Evolutionary conservation across 2,797 vertebrate genomes (phyloP), one percentile per base, ranked within the genome.

Genomic region (Hypotaenidia okinawae): DNA sequence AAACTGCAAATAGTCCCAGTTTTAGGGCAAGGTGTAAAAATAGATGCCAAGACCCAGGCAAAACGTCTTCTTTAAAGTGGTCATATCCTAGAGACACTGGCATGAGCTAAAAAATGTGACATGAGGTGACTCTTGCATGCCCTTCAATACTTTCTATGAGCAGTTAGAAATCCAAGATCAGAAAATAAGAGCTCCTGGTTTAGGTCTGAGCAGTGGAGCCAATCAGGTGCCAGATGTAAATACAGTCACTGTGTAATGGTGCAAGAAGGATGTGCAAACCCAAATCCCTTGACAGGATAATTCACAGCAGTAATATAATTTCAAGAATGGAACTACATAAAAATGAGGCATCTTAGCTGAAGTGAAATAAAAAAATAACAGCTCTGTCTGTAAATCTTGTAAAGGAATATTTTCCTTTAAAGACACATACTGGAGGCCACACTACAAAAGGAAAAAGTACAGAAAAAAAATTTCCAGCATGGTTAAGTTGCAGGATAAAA

Each of bases 291-390:
- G 78, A 80, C 1, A 18, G 57, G 49, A 32, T 79, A 94, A 76
- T 84, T 84, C 88, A 89, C 80, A 82, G 57, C 51, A 63, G 43
- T 76, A 93, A 93, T 89, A 47, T 27, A 58, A 89, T 79, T 93
- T 90, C 51, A 93, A 86, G 80, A 92, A 87, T 49, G 49, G 39
- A 84, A 70, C 63, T 69, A 39, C n/a, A 52, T 82, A 35, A 93
- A 94, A 94, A 95, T 84, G 35, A 81, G 73, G 28, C 51, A 74
- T 30, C 57, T 90, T 84, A 76, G 51, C 45, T 90, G 37, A 88
- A 89, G 55, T 30, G 59, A 86, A 93, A 86, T 78, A 59, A 78
- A 93, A 93, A 90, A 78, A 58, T 55, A 66, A 57, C 41, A 76
- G 5, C 9, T 84, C 51, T 78, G 30, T 28, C 30, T 93, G 24